phyloP scores from a whole-genome alignment of 2,797 vertebrate genomes.

The Chaetophractus vellerosus region DNA sequence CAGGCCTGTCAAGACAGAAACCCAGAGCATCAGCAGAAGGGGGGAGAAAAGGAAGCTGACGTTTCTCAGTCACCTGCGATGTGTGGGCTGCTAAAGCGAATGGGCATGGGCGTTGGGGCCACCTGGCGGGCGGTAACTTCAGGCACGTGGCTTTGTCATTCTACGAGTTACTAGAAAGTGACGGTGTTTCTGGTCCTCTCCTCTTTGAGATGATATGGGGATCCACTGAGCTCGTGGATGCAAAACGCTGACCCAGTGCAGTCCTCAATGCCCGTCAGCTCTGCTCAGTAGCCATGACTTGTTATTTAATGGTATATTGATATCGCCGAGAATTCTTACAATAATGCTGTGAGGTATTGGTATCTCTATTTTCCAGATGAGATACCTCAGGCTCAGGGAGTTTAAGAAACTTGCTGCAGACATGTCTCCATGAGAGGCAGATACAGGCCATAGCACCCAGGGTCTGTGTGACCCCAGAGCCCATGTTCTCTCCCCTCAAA shows the following conservation, averaged over 20 bases:
- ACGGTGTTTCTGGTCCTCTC: background rate
- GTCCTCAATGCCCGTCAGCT: background rate
- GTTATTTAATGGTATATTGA: background rate
- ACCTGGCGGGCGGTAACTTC: background rate
- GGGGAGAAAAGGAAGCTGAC: too few species aligned
- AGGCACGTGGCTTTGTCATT: background rate
- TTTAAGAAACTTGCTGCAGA: background rate
- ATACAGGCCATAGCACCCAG: background rate
- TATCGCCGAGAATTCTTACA: background rate
- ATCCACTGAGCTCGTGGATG: too few species aligned
- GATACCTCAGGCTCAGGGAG: background rate
- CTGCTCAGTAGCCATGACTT: background rate
- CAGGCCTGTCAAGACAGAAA: background rate
- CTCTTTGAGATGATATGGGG: background rate
- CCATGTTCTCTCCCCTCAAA: fast-evolving
- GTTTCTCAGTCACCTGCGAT: background rate
- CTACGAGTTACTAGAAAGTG: background rate
- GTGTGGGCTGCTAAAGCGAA: background rate
- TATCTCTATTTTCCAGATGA: background rate
- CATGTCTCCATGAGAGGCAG: background rate
- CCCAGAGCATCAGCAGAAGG: fast-evolving
- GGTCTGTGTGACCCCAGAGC: background rate
- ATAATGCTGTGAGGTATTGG: too few species aligned
- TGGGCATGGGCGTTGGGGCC: background rate
- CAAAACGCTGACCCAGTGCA: fast-evolving